These are phyloP conservation scores for Fukomys damarensis DNA, from an alignment of 2,113 vertebrate species.

Conservation along the genomic window DNA sequence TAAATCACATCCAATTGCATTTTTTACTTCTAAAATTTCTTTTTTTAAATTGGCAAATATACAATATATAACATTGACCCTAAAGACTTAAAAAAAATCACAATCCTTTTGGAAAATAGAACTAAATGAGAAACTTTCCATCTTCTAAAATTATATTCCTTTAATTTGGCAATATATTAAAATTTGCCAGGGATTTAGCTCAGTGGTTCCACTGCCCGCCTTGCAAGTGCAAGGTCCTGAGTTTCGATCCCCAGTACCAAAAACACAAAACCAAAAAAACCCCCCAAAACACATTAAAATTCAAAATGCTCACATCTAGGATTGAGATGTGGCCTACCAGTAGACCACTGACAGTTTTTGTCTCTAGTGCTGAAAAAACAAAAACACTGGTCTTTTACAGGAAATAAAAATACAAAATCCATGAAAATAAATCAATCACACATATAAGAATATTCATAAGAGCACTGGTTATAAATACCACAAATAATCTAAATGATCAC, in stretches of 20 bases:
- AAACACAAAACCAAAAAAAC: too few relatives aligned
- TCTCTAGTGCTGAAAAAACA: neutral
- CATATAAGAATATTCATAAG: neutral
- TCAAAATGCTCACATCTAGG: neutral
- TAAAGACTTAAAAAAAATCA: neutral
- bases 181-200: too few relatives aligned
- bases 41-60: conserved; percentile 49
- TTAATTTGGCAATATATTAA: conserved; percentile 28
- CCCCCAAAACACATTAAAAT: too few relatives aligned
- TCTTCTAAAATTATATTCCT: conserved; percentile 52
- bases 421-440: neutral
- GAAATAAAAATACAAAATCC: neutral
- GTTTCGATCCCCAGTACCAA: too few relatives aligned
- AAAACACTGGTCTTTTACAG: neutral
- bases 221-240: too few relatives aligned
- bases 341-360: neutral
- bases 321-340: neutral
- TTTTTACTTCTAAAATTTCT: too few relatives aligned
- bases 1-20: conserved; percentile 35
- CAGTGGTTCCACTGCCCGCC: too few relatives aligned
- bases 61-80: neutral
- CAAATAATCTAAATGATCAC: conserved; percentile 37
- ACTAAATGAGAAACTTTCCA: neutral
- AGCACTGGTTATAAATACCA: neutral
- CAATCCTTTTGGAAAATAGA: neutral